phyloP scores from a whole-genome alignment of 1,140 invertebrate species.

The Pogonus chalceus region DNA sequence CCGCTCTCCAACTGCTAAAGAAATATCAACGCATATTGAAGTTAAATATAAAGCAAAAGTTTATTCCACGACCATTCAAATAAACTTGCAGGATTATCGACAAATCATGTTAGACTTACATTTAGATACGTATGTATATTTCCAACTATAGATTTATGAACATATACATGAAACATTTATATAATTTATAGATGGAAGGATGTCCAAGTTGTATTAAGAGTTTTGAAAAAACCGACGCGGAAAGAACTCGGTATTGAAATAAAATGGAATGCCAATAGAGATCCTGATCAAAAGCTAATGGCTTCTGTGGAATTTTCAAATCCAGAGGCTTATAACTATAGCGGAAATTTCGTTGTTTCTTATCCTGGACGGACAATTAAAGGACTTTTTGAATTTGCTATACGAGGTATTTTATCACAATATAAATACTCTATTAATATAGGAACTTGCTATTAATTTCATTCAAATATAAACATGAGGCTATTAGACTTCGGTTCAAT shows the following conservation, averaged over 20 bases:
- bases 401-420: constrained; percentile 40
- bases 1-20: constrained; percentile 40
- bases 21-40: constrained; percentile 50
- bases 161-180: constrained; percentile 12
- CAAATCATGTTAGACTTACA: constrained; percentile 49
- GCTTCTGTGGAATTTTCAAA: constrained; percentile 41
- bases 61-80: constrained; percentile 44
- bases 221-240: constrained; percentile 41
- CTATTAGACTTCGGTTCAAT: too few species aligned
- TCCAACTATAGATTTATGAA: too few species aligned
- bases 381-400: constrained; percentile 46
- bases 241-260: constrained; percentile 57
- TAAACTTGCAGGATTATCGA: constrained; percentile 31
- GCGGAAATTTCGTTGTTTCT: constrained; percentile 48
- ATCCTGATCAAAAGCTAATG: constrained; percentile 58
- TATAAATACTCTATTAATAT: too few species aligned
- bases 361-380: constrained; percentile 63
- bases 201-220: constrained; percentile 52
- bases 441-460: too few species aligned
- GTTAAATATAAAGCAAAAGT: constrained; percentile 51
- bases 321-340: constrained; percentile 45
- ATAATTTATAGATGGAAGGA: constrained; percentile 50
- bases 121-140: constrained; percentile 59
- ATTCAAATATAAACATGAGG: too few species aligned
- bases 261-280: constrained; percentile 74